Evolutionary conservation across 1,140 invertebrate genomes (phyloP).

Genomic region (Drosophila pseudoobscura): DNA sequence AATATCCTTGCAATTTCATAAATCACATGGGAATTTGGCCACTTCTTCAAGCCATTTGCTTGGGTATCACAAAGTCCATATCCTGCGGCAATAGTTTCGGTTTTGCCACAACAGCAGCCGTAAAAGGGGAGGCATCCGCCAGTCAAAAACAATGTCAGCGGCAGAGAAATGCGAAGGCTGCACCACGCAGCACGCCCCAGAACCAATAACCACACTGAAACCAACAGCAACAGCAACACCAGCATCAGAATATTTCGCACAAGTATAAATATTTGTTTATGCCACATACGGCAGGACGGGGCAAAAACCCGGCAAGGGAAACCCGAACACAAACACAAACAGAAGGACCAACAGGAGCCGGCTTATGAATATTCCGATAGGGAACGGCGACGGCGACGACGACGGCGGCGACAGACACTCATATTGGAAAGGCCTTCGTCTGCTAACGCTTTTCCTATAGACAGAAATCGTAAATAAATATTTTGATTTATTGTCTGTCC

Average conservation of each 20-base stretch:
- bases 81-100: constrained; percentile 22
- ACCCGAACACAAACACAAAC: constrained; percentile 50
- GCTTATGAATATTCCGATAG: constrained; percentile 50
- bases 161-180: constrained; percentile 35
- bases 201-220: constrained; percentile 11
- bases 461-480: constrained; percentile 59
- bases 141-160: constrained; percentile 38
- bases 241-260: constrained; percentile 60
- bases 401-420: constrained; percentile 20
- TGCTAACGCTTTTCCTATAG: constrained; percentile 54
- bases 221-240: constrained; percentile 30
- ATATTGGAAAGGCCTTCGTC: constrained; percentile 21
- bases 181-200: background rate
- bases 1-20: background rate
- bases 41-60: constrained; percentile 3
- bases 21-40: background rate
- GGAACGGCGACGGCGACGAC: background rate
- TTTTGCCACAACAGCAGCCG: constrained; percentile 20
- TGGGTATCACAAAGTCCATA: constrained; percentile 38
- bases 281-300: constrained; percentile 47
- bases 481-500: constrained; percentile 56
- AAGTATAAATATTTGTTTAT: constrained; percentile 76
- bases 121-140: constrained; percentile 31
- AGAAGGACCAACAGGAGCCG: constrained; percentile 2
- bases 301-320: constrained; percentile 9